Evolutionary conservation across 2,797 vertebrate species (phyloP), one percentile per base, ranked within the genome.

Genomic region (Falco peregrinus): DNA sequence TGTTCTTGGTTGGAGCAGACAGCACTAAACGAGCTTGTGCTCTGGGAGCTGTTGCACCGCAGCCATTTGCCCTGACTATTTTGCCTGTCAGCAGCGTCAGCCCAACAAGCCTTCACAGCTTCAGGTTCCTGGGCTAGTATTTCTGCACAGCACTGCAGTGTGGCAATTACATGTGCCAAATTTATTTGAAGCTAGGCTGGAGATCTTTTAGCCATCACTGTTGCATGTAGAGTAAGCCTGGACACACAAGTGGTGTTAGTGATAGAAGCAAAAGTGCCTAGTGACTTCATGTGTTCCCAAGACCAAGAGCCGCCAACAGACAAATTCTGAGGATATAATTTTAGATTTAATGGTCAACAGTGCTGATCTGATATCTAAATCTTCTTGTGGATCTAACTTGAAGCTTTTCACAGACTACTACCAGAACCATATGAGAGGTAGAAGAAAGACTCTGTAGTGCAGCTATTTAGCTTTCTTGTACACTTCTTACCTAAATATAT

Each of bases 1-100:
- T 1, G 0, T 26, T 48, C 67, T 69, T 2, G 0, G 25, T 69
- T 2, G 0, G 25, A 53, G n/a, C 41, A 48, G 45, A 31, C 15
- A 7, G 57, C 29, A 61, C 37, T 33, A 13, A 69, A 47, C 0
- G 0, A 88, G 19, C 28, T 57, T 53, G 25, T 2, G 16, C 8
- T 68, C 39, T 7, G 16, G 18, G 20, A 67, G 9, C 4, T 24
- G 13, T 1, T 22, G 8, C 0, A 0, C 11, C 25, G 24, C 76
- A 67, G 45, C 22, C 3, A 0, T 43, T 84, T 68, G 28, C 25
- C 33, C 43, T 56, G 51, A 47, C 16, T 48, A 4, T 47, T 50
- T 61, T 78, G 50, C 7, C 28, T 77, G 14, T 26, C 9, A 1
- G 26, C 39, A 89, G 25, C 19, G 64, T 33, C 60, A 59, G 11